A percentile compares a stretch with the other conserved stretches of the same genome.
Conservation (phyloP, 2,797 vertebrate genomes). For the Alectoris magna region DNA sequence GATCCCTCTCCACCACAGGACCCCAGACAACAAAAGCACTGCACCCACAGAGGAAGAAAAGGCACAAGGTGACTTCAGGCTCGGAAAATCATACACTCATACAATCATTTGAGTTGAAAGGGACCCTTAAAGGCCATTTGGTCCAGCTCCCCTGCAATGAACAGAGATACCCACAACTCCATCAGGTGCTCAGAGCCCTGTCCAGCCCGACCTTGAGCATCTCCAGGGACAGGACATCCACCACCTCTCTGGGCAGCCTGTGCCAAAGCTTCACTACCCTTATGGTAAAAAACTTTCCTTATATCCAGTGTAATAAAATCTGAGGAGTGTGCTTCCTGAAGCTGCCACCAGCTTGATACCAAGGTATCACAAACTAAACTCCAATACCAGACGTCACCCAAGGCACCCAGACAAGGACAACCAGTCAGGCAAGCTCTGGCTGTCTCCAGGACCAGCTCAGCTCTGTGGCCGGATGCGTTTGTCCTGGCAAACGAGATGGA, state of each 20-base stretch:
- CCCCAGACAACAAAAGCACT: background rate
- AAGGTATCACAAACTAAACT: accelerated
- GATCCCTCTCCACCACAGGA: accelerated
- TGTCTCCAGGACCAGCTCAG: background rate
- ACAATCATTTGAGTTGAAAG: no score
- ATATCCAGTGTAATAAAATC: background rate
- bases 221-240: no score
- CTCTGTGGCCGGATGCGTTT: background rate
- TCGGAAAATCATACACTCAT: background rate
- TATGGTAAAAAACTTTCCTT: no score
- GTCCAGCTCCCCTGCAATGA: no score
- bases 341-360: background rate
- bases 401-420: background rate
- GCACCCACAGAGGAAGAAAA: background rate
- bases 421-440: background rate
- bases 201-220: no score
- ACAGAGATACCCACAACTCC: no score
- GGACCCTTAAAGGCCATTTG: no score
- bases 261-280: no score
- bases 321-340: background rate
- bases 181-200: no score
- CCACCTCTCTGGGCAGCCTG: no score
- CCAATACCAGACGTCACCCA: background rate
- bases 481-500: slow-evolving; percentile 15
- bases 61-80: accelerated